phyloP scores from a whole-genome alignment of 2,888 invertebrate genomes.

The Drosophila colorata region DNA sequence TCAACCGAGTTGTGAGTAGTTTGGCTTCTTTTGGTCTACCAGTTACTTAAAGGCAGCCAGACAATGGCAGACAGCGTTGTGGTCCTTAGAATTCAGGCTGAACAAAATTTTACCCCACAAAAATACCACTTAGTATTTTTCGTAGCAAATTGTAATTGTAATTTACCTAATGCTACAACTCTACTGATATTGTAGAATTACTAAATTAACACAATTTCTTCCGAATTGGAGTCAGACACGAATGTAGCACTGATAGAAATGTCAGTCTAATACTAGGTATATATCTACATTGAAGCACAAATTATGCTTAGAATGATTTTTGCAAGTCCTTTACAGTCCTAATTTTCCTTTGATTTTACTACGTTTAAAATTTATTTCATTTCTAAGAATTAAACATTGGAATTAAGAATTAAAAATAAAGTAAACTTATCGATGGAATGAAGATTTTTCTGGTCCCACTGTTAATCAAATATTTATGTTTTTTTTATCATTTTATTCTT shows the following conservation, averaged over 20 bases:
- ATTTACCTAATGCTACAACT: background rate
- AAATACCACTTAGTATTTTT: background rate
- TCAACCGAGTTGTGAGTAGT: conserved; percentile 27
- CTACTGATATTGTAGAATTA: background rate
- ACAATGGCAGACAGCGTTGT: conserved; percentile 24
- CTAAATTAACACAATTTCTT: background rate
- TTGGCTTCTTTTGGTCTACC: conserved; percentile 34
- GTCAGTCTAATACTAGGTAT: background rate
- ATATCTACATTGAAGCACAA: background rate
- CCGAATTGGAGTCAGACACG: background rate
- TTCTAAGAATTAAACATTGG: too few species aligned
- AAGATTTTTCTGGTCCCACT: too few species aligned
- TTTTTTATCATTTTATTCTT: too few species aligned
- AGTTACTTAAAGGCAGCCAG: conserved; percentile 27
- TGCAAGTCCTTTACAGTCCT: too few species aligned
- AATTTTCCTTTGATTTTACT: too few species aligned
- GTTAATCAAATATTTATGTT: too few species aligned
- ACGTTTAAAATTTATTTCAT: too few species aligned
- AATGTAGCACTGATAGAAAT: background rate
- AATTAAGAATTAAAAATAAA: too few species aligned
- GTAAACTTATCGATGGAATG: too few species aligned
- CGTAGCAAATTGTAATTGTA: background rate
- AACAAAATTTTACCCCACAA: background rate
- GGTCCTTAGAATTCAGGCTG: background rate
- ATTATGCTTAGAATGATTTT: too few species aligned